Base-by-base conservation (phyloP, 2,113 vertebrate species). In the Speoplatyrhinus poulsoni region DNA sequence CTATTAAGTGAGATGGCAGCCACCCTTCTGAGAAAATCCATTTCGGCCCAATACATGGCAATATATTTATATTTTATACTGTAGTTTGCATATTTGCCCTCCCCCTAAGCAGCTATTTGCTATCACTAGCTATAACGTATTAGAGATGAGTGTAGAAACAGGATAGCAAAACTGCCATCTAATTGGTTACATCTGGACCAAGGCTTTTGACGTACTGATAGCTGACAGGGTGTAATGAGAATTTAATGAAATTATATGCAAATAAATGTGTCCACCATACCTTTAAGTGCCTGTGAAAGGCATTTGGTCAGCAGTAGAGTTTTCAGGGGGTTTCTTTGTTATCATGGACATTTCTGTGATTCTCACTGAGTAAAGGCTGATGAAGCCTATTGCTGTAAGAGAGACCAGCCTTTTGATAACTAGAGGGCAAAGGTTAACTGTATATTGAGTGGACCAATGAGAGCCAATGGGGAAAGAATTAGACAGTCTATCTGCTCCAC, bases 311-410 rank as follows among this genome's bases (percentile, higher is more conserved):
- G 53, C 49, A 10, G 17, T 52, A 55, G 12, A 60, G 60, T 46
- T 65, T 65, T 59, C 53, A 3, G 36, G 7, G 6, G 1, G 3
- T 53, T 71, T 46, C 75, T 13, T 6, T 69, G 63, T 59, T 16
- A 16, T 73, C 81, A 71, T 17, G 49, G 67, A 64, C 59, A 61
- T 9, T 33, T 46, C 13, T 46, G 41, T 60, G 60, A 74, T 66
- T 46, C 75, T 65, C 82, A 77, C 66, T 76, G 72, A 82, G 65
- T 67, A 78, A 82, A 80, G 59, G 75, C 75, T 75, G 78, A 73
- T 61, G 64, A 65, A 65, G 76, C 56, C 7, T n/a, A 46, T 60
- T 0, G 60, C 70, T 75, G 79, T 9, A 0, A 50, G 60, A 77
- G 65, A 62, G 59, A 65, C 19, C 55, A 82, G 85, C 73, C 33